Evolutionary conservation across 2,888 invertebrate species (phyloP).

Genomic region (Branchipolynoe longqiensis): DNA sequence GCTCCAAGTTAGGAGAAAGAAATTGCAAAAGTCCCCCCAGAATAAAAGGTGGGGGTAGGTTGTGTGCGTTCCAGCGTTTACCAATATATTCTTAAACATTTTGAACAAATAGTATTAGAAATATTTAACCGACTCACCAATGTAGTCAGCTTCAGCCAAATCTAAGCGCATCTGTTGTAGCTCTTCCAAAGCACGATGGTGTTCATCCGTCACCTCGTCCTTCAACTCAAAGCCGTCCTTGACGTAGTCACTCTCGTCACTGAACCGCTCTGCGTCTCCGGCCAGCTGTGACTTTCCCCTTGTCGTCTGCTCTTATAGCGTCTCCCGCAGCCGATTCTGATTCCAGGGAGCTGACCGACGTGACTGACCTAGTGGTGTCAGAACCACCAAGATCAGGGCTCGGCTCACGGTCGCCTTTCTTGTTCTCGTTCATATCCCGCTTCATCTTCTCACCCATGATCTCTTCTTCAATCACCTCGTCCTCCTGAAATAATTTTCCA

Average conservation of each 20-base stretch:
- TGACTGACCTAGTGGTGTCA: slow-evolving; percentile 55
- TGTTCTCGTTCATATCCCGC: slow-evolving; percentile 27
- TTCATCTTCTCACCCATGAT: slow-evolving; percentile 43
- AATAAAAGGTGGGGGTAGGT: no score
- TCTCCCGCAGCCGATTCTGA: no score
- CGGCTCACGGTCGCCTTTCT: not conserved
- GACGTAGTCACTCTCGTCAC: slow-evolving; percentile 60
- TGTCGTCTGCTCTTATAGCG: not conserved
- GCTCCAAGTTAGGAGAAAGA: no score
- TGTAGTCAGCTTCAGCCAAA: slow-evolving; percentile 71
- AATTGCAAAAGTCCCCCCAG: no score
- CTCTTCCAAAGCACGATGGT: slow-evolving; percentile 76
- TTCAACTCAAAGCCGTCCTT: slow-evolving; percentile 48
- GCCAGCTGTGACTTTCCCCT: not conserved
- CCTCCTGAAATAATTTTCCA: slow-evolving; percentile 17
- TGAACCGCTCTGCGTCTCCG: slow-evolving; percentile 43
- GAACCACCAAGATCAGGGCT: not conserved
- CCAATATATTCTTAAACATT: no score
- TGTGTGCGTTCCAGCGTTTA: no score
- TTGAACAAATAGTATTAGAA: no score
- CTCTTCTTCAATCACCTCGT: slow-evolving; percentile 38
- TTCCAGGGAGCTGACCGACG: slow-evolving; percentile 67
- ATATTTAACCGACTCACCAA: slow-evolving; percentile 71
- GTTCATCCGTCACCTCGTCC: slow-evolving; percentile 76
- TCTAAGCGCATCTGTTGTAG: slow-evolving; percentile 75